These are phyloP conservation scores for Megalonaias nervosa DNA, from an alignment of 1,140 invertebrate genomes.

Conservation along the genomic window DNA sequence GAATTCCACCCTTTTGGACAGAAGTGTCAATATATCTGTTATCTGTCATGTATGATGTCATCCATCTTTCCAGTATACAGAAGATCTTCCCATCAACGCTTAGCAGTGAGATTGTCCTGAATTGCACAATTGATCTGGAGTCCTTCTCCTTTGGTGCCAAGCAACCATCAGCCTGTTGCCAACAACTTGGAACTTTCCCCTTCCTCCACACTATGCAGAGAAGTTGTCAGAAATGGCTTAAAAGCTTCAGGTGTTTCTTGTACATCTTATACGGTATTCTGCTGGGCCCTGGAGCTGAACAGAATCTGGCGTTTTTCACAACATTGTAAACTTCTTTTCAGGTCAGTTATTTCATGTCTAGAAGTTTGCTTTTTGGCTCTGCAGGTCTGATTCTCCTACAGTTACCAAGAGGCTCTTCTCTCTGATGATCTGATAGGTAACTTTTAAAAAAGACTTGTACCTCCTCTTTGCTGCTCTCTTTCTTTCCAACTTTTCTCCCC, in stretches of 20 bases:
- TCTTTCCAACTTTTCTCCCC: slow-evolving; percentile 6
- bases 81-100: slow-evolving; percentile 5
- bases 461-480: slow-evolving; percentile 1
- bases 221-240: not conserved
- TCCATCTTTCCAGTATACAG: slow-evolving; percentile 2
- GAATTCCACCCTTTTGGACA: slow-evolving; percentile 26
- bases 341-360: not conserved
- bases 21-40: slow-evolving; percentile 23
- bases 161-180: not conserved
- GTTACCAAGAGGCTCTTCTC: slow-evolving; percentile 2
- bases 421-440: not conserved
- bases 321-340: slow-evolving; percentile 9
- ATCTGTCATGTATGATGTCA: not conserved
- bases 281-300: slow-evolving; percentile 15
- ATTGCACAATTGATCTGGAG: slow-evolving; percentile 2
- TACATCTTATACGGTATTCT: slow-evolving; percentile 16
- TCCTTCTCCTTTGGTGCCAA: slow-evolving; percentile 15
- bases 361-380: not conserved
- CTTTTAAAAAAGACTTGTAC: not conserved
- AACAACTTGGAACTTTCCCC: not conserved
- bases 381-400: not conserved
- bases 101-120: slow-evolving; percentile 20
- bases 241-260: slow-evolving; percentile 1
- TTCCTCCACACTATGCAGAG: slow-evolving; percentile 9
- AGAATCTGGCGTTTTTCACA: not conserved